phyloP scores from a whole-genome alignment of 2,113 vertebrate species.

The Ariopsis seemanni region DNA sequence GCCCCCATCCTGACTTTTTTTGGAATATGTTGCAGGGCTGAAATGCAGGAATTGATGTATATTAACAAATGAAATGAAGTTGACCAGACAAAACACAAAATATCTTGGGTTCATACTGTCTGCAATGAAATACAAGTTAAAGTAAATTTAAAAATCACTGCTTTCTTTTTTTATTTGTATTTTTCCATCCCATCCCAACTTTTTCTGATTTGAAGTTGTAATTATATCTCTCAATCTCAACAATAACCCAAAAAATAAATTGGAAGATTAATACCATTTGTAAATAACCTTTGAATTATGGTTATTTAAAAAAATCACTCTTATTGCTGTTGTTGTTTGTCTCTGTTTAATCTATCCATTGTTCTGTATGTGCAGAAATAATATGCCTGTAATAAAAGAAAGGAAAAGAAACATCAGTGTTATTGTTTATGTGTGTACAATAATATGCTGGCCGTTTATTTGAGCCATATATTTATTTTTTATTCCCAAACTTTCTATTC shows the following conservation, averaged over 20 bases:
- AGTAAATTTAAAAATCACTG: too few relatives aligned
- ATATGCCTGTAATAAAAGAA: neutral
- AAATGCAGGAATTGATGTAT: too few relatives aligned
- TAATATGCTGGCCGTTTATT: neutral
- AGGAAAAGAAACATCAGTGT: neutral
- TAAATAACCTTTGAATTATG: neutral
- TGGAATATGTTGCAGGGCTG: too few relatives aligned
- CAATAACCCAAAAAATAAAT: neutral
- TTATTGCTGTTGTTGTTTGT: neutral
- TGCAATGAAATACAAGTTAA: too few relatives aligned
- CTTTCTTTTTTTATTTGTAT: too few relatives aligned
- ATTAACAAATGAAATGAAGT: too few relatives aligned
- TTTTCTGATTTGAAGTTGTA: too few relatives aligned
- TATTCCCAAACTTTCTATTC: neutral
- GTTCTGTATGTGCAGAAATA: neutral
- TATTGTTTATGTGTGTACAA: neutral
- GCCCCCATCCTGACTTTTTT: too few relatives aligned
- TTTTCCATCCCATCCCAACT: too few relatives aligned
- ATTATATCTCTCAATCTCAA: neutral
- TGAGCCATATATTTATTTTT: neutral
- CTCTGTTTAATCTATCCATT: neutral
- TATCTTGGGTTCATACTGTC: too few relatives aligned
- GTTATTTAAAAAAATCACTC: too few relatives aligned
- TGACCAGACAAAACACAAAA: too few relatives aligned
- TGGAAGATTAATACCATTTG: neutral